Percentiles rank a stretch among this genome's conserved stretches.
phyloP scores from a whole-genome alignment of 35 echinoderm and acorn worm genomes.

The Patiria miniata region DNA sequence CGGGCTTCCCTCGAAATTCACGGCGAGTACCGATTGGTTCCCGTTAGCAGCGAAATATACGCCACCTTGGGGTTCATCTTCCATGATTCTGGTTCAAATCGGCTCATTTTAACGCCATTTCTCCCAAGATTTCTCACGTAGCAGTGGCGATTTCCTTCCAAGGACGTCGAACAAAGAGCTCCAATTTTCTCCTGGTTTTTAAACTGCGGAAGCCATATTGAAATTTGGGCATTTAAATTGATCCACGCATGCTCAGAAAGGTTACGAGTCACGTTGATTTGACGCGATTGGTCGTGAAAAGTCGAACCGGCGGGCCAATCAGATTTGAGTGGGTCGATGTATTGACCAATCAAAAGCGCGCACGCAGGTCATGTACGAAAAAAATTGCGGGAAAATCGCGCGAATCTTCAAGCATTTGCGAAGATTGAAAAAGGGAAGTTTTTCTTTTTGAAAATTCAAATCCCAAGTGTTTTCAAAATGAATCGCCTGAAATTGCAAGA shows the following conservation, averaged over 20 bases:
- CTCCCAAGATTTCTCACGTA: background rate
- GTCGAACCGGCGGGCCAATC: conserved; percentile 7
- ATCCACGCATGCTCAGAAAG: conserved; percentile 40
- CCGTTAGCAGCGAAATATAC: conserved; percentile 1
- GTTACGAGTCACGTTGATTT: conserved; percentile 21
- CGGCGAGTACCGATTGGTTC: conserved; percentile 26
- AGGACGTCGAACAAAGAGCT: conserved; percentile 36
- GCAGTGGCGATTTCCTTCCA: background rate
- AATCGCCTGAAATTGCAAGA: no score
- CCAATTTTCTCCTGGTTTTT: conserved; percentile 36
- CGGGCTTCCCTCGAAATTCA: background rate
- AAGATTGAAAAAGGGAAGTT: no score
- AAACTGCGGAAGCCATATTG: conserved; percentile 39
- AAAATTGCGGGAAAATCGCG: background rate
- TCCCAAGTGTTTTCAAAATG: no score
- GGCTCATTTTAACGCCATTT: conserved; percentile 20
- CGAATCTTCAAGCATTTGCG: no score
- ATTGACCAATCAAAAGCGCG: conserved; percentile 2
- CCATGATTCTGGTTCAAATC: conserved; percentile 25
- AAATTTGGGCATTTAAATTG: conserved; percentile 55
- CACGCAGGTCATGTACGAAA: conserved; percentile 7
- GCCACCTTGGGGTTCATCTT: conserved; percentile 23
- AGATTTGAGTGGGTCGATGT: conserved; percentile 8
- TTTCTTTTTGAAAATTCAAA: no score
- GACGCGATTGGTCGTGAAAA: conserved; percentile 32